Base-by-base conservation (phyloP, 53 echinoderm and acorn worm species). In the Hippasteria phrygiana region DNA sequence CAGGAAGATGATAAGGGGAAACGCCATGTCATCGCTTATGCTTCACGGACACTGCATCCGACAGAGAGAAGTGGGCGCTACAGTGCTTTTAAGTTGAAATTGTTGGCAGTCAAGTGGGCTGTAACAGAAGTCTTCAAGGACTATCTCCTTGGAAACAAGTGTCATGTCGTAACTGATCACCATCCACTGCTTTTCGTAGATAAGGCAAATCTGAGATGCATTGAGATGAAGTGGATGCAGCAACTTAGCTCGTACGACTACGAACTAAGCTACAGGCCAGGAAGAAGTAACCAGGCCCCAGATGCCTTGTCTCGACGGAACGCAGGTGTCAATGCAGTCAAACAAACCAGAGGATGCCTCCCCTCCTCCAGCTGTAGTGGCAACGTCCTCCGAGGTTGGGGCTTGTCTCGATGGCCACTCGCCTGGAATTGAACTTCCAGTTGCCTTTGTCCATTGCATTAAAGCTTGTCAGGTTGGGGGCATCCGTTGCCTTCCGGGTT, bases 221-320 rank as follows among this genome's bases (percentile, higher is more conserved):
- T 72, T 11, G 88, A 92, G 39, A 89, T 89, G 78, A 71, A 80
- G 32, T 88, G 92, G 92, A 43, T 87, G 5, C 88, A 87, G 32
- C 75, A 75, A 28, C 75, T 87, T 8, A 87, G 88, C 55, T 42
- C 88, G 5, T 87, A 55, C 59, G 88, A 87, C 24, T 73, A 48
- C 20, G 55, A 74, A 56, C 53, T 87, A 10, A 42, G 9, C 10
- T 87, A 87, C 39, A 71, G 74, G 10, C 88, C 88, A 5, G 88
- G 75, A 1, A 56, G n/a, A 62, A 36, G 22, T 20, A 87, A 87
- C 88, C 88, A 87, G 5, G 75, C 74, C 1, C 39, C 88, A 4
- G 88, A 87, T 55, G 62, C 39, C 39, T 39, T 87, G 14, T 87
- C 88, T 2, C 88, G 88, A 1, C 10, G 2, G 32, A 42, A 64